Percentiles rank a stretch among this genome's conserved stretches.
phyloP scores from a whole-genome alignment of 2,888 invertebrate species.

The Macrophya annulata region DNA sequence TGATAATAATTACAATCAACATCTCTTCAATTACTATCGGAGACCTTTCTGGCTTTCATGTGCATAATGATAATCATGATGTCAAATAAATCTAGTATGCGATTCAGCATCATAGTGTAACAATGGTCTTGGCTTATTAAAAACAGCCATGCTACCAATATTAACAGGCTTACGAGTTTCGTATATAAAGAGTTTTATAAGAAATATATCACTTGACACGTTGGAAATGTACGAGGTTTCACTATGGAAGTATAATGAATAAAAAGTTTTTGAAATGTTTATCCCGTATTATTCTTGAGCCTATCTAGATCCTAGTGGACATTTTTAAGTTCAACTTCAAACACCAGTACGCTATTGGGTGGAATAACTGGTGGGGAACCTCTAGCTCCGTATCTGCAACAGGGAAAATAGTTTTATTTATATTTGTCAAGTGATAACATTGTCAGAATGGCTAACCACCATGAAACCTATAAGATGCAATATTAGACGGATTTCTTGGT shows the following conservation, averaged over 20 bases:
- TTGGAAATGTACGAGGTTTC: conserved; percentile 46
- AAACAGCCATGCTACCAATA: conserved; percentile 5
- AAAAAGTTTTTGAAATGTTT: conserved; percentile 41
- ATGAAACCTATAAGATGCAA: neutral
- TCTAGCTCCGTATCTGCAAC: conserved; percentile 86
- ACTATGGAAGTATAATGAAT: conserved; percentile 30
- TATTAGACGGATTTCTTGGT: neutral
- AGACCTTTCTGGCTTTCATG: neutral
- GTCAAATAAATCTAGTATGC: neutral
- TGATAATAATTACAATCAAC: neutral
- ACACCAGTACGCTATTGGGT: conserved; percentile 91
- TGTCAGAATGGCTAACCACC: neutral
- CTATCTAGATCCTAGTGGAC: conserved; percentile 81
- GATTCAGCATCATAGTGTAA: conserved; percentile 28
- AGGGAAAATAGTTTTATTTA: conserved; percentile 60
- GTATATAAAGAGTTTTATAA: conserved; percentile 17
- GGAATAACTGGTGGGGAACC: conserved; percentile 94
- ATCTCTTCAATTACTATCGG: neutral
- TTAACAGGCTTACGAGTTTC: conserved; percentile 1
- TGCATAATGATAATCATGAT: neutral
- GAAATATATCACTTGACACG: conserved; percentile 32
- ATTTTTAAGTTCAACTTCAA: conserved; percentile 94
- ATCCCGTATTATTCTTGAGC: conserved; percentile 36
- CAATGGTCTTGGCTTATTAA: conserved; percentile 21
- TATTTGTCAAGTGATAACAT: conserved; percentile 4